These are phyloP conservation scores for Latheticus oryzae DNA, from an alignment of 2,888 invertebrate genomes.

Conservation along the genomic window DNA sequence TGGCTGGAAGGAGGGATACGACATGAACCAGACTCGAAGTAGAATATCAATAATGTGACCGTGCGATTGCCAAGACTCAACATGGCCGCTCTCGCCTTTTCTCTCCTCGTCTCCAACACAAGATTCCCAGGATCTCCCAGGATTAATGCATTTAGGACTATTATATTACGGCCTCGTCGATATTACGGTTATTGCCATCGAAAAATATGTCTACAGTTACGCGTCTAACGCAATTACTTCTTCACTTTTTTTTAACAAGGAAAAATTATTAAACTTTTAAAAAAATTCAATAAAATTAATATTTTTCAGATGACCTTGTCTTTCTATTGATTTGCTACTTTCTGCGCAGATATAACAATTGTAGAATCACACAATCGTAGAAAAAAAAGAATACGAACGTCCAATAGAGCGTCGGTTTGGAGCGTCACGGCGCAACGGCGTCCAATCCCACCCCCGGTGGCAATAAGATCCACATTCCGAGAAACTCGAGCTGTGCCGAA, in stretches of 20 bases:
- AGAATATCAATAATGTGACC: slow-evolving; percentile 67
- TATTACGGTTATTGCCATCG: slow-evolving; percentile 39
- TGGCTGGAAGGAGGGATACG: slow-evolving; percentile 53
- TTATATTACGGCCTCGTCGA: slow-evolving; percentile 47
- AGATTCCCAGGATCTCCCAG: slow-evolving; percentile 51
- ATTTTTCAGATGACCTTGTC: too few species aligned
- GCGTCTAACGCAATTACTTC: slow-evolving; percentile 35
- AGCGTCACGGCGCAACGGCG: slow-evolving; percentile 57
- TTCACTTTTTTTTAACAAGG: too few species aligned
- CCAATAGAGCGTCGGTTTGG: slow-evolving; percentile 58
- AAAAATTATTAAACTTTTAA: too few species aligned
- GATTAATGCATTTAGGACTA: slow-evolving; percentile 50
- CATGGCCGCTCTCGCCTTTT: slow-evolving; percentile 56
- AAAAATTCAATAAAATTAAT: too few species aligned
- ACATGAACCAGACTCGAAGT: slow-evolving; percentile 64
- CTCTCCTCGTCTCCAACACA: slow-evolving; percentile 41
- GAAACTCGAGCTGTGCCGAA: slow-evolving; percentile 63
- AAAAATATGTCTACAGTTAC: slow-evolving; percentile 42
- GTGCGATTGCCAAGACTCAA: slow-evolving; percentile 63
- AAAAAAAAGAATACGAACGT: slow-evolving; percentile 58
- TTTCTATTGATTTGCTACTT: too few species aligned
- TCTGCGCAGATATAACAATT: slow-evolving; percentile 52
- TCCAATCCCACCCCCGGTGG: slow-evolving; percentile 61
- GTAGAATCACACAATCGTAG: slow-evolving; percentile 55
- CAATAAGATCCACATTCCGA: slow-evolving; percentile 65